Evolutionary conservation across 1,140 invertebrate genomes (phyloP).

Genomic region (Drosophila parvula): DNA sequence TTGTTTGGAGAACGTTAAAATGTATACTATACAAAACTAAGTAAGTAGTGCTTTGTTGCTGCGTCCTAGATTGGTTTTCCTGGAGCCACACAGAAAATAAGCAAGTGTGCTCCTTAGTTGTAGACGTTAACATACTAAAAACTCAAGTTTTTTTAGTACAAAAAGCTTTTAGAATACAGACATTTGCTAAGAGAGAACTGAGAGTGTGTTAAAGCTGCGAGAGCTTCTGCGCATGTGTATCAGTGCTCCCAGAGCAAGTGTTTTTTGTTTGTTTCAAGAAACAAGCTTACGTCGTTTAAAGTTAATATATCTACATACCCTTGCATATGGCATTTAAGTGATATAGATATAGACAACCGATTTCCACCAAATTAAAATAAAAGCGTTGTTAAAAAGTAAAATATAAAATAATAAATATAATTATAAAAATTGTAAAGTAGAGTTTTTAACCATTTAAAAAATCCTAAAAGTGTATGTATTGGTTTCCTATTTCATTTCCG

Average conservation of each 20-base stretch:
- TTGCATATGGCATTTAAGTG: background rate
- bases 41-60: slow-evolving; percentile 24
- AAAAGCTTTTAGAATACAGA: slow-evolving; percentile 51
- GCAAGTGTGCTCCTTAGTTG: slow-evolving; percentile 5
- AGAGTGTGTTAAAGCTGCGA: background rate
- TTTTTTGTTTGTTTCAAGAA: background rate
- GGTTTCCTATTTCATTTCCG: too few relatives aligned
- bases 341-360: too few relatives aligned
- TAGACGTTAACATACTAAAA: slow-evolving; percentile 42
- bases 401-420: too few relatives aligned
- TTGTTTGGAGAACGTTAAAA: slow-evolving; percentile 53
- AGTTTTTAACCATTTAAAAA: too few relatives aligned
- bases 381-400: too few relatives aligned
- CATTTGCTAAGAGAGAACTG: background rate
- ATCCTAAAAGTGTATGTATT: too few relatives aligned
- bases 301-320: background rate
- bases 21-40: slow-evolving; percentile 51
- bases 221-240: slow-evolving; percentile 10
- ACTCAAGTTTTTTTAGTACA: slow-evolving; percentile 44
- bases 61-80: slow-evolving; percentile 14
- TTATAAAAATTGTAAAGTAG: too few relatives aligned
- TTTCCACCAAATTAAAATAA: too few relatives aligned
- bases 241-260: background rate
- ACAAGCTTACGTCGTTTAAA: background rate
- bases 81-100: slow-evolving; percentile 21